These are phyloP conservation scores for Oncorhynchus keta DNA, from an alignment of 2,113 vertebrate species.

Conservation along the genomic window DNA sequence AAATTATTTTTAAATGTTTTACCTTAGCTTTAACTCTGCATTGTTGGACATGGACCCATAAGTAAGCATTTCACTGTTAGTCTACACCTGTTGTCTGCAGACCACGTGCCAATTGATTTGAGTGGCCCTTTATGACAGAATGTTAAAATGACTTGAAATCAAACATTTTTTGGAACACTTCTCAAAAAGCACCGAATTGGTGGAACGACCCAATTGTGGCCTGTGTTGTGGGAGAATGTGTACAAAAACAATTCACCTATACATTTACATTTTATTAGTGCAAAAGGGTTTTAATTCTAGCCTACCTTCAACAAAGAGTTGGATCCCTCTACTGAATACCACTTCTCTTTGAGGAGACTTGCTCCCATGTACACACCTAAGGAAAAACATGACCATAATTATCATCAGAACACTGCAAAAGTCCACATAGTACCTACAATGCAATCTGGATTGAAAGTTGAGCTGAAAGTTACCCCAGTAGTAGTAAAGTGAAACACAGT, in stretches of 20 bases:
- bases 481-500: slow-evolving; percentile 25
- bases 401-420: background rate
- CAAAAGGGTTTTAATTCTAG: background rate
- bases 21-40: too few species aligned
- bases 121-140: too few species aligned
- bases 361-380: slow-evolving; percentile 23
- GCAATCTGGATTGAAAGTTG: background rate
- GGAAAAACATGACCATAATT: background rate
- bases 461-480: slow-evolving; percentile 28
- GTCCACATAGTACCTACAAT: background rate
- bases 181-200: background rate
- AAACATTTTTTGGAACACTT: background rate
- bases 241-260: background rate
- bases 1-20: too few species aligned
- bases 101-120: too few species aligned
- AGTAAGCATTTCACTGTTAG: too few species aligned
- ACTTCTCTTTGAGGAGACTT: background rate
- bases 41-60: too few species aligned
- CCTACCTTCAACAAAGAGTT: slow-evolving; percentile 46
- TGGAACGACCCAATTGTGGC: background rate
- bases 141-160: background rate
- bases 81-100: too few species aligned
- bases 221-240: background rate
- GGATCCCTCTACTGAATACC: slow-evolving; percentile 44
- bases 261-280: background rate